Conservation (phyloP, 2,797 vertebrate species). For the Hipposideros larvatus region DNA sequence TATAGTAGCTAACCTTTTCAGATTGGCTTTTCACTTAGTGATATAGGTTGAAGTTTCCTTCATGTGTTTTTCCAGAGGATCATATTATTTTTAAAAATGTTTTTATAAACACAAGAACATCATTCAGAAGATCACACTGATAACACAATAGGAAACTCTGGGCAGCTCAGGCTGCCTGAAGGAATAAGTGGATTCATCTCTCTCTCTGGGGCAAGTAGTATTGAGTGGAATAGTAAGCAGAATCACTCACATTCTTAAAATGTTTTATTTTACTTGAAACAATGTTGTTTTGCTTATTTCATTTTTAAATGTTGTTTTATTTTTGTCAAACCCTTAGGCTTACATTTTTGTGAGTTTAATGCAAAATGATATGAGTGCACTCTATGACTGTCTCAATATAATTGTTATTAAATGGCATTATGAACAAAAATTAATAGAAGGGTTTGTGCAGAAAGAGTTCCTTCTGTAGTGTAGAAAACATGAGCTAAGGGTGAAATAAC, state of each 20-base stretch:
- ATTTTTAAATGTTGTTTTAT: background rate
- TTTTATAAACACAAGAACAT: background rate
- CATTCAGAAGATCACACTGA: background rate
- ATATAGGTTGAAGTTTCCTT: background rate
- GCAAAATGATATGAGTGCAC: background rate
- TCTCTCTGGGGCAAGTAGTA: background rate
- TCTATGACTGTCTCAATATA: background rate
- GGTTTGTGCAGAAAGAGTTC: background rate
- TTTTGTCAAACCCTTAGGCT: background rate
- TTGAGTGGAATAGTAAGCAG: background rate
- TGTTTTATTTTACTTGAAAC: background rate
- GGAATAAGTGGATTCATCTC: background rate
- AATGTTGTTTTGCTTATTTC: background rate
- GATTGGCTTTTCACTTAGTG: background rate
- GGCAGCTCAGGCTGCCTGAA: background rate
- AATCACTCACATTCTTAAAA: background rate
- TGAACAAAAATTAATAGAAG: constrained; percentile 18
- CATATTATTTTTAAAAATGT: background rate
- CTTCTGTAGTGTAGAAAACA: background rate
- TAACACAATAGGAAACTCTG: background rate
- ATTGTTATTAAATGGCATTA: background rate
- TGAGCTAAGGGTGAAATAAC: background rate
- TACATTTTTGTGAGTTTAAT: background rate
- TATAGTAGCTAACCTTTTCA: background rate
- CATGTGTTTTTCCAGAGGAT: background rate